Base-by-base conservation (phyloP, 1,140 invertebrate genomes). In the Penaeus indicus region DNA sequence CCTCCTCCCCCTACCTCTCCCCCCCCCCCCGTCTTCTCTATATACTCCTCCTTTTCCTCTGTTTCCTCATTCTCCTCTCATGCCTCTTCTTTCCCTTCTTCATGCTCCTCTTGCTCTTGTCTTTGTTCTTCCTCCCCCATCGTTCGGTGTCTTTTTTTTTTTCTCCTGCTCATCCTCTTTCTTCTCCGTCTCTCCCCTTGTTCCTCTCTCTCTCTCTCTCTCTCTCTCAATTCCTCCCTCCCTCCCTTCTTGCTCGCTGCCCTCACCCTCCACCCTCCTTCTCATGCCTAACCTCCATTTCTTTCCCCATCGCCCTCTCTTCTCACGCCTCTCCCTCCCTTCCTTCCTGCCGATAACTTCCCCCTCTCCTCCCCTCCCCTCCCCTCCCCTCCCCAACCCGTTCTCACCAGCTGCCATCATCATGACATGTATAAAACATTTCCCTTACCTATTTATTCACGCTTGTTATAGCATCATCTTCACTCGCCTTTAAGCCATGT, bases 211-310 rank as follows among this genome's bases (percentile, higher is more conserved):
- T 32, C 75, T 78, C 27, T 78, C 75, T 78, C 75, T 32, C 75
- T 78, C 27, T 32, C 21, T 78, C 21, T 67, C 63, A 1, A 1
- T 21, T 3, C 3, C 19, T n/a, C n/a, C 3, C n/a, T 67, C n/a
- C 3, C 63, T 32, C 75, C 27, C 32, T 25, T 38, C 75, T 63
- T 62, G 61, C 79, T 61, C 79, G 60, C 79, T 81, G 54, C 63
- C 79, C 63, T 61, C 63, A 54, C 63, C 79, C 63, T 61, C 63
- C 79, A 62, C 79, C 63, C 79, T 81, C 79, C 63, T 61, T 81
- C 79, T 81, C 79, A 62, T 61, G 60, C 79, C 27, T 32, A 19
- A 21, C 27, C 75, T 32, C 38, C 77, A 42, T 42, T 16, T 21
- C 77, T 38, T n/a, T 79, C 25, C 18, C 75, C 75, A 19, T 32